These are phyloP conservation scores for Zoanthus sansibaricus DNA, from an alignment of 92 coral and sea anemone genomes.

Conservation along the genomic window DNA sequence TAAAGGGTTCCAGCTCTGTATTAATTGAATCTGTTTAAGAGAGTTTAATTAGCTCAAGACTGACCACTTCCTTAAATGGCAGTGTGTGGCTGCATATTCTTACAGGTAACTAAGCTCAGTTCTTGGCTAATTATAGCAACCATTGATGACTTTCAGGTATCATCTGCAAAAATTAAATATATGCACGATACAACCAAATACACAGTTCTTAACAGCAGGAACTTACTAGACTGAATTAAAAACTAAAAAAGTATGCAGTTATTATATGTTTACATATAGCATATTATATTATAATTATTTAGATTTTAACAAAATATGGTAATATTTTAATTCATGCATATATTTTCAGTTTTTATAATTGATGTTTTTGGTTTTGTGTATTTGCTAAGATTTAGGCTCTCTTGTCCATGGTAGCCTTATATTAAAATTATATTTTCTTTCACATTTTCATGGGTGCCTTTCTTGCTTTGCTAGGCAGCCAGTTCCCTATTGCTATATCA, in stretches of 20 bases:
- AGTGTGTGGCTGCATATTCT: background rate
- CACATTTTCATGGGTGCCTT: constrained; percentile 12
- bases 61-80: constrained; percentile 9
- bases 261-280: background rate
- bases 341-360: background rate
- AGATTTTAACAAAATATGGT: background rate
- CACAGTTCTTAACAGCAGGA: constrained; percentile 5
- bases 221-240: background rate
- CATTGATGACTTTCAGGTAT: background rate
- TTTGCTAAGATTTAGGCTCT: constrained; percentile 12
- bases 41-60: background rate
- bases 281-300: background rate
- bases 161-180: background rate
- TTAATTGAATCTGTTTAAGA: background rate
- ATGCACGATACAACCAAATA: background rate
- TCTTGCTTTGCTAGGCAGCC: constrained; percentile 7
- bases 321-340: background rate
- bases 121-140: background rate
- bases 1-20: background rate
- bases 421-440: constrained; percentile 14
- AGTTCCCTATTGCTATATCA: background rate
- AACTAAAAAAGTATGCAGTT: constrained; percentile 2
- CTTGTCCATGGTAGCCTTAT: background rate
- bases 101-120: constrained; percentile 3
- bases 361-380: constrained; percentile 9